A percentile compares a stretch with the other conserved stretches of the same genome.
Conservation (phyloP, 2,797 vertebrate species). For the Mycteria americana region DNA sequence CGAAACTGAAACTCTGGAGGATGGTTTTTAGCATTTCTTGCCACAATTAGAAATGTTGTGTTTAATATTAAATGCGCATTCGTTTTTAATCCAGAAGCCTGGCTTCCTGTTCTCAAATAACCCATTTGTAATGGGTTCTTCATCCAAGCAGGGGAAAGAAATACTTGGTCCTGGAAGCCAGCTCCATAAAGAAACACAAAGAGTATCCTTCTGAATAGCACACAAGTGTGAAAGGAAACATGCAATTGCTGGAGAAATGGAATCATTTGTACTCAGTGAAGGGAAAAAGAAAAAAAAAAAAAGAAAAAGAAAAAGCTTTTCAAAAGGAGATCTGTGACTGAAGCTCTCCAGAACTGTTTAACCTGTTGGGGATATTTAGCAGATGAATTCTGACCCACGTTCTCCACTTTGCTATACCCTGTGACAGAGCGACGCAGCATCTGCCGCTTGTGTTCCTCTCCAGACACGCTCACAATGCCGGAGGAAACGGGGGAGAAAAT, state of each 20-base stretch:
- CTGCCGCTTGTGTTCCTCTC: slow-evolving; percentile 68
- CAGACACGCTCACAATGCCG: slow-evolving; percentile 71
- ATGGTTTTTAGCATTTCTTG: neutral
- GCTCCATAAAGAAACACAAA: slow-evolving; percentile 58
- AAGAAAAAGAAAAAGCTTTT: slow-evolving; percentile 42
- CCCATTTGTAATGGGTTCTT: slow-evolving; percentile 33
- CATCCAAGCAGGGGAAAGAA: slow-evolving; percentile 42
- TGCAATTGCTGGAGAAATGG: slow-evolving; percentile 60
- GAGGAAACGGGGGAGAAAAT: slow-evolving; percentile 75
- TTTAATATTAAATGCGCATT: slow-evolving; percentile 1
- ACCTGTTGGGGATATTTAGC: slow-evolving; percentile 78
- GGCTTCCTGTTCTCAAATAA: slow-evolving; percentile 36
- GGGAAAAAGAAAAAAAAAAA: slow-evolving; percentile 3
- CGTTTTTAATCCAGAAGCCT: slow-evolving; percentile 34
- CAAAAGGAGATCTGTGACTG: slow-evolving; percentile 76
- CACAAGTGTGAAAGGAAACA: slow-evolving; percentile 60
- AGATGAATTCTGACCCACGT: slow-evolving; percentile 81
- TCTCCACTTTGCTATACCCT: slow-evolving; percentile 62
- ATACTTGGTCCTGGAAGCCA: slow-evolving; percentile 10
- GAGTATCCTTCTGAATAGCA: slow-evolving; percentile 52
- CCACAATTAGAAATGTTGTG: neutral
- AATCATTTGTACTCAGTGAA: slow-evolving; percentile 65
- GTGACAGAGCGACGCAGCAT: slow-evolving; percentile 67
- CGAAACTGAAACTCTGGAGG: neutral
- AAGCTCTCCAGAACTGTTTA: slow-evolving; percentile 74